Evolutionary conservation across 2,888 invertebrate species (phyloP).

Genomic region (Acleris emargana): DNA sequence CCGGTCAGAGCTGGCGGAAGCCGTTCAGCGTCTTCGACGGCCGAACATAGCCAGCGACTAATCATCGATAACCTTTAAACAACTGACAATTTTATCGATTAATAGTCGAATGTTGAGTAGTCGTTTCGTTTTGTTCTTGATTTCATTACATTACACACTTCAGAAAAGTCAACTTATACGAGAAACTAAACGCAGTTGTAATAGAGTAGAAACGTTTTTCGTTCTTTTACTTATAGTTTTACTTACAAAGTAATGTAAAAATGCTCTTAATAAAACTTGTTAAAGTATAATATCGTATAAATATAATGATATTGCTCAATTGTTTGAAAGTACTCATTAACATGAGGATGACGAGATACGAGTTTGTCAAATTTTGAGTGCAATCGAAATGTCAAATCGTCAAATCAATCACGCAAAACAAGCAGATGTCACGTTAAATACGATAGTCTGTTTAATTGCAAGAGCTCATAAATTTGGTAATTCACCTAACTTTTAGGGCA

Average conservation of each 20-base stretch:
- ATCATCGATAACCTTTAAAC: too few species aligned
- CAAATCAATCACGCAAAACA: constrained; percentile 36
- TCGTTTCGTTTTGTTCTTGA: too few species aligned
- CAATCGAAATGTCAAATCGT: constrained; percentile 18
- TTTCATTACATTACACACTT: too few species aligned
- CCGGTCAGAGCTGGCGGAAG: too few species aligned
- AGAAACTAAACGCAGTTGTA: constrained; percentile 1
- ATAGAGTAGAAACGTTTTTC: neutral
- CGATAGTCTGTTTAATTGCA: constrained; percentile 18
- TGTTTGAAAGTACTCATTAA: neutral
- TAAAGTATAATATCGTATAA: neutral
- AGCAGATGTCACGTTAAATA: constrained; percentile 29
- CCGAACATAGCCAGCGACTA: too few species aligned
- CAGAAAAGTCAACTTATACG: neutral
- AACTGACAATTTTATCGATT: too few species aligned
- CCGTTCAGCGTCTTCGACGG: too few species aligned
- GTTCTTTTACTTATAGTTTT: neutral
- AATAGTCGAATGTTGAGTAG: too few species aligned
- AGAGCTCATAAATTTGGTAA: neutral
- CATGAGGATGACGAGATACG: constrained; percentile 14
- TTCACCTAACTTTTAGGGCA: neutral
- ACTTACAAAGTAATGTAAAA: too few species aligned
- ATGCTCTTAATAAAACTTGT: too few species aligned
- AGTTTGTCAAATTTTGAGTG: constrained; percentile 2
- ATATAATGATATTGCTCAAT: neutral